A percentile compares a stretch with the other conserved stretches of the same genome.
phyloP scores from a whole-genome alignment of 1,140 invertebrate species.

The Panagrolaimus sp. region DNA sequence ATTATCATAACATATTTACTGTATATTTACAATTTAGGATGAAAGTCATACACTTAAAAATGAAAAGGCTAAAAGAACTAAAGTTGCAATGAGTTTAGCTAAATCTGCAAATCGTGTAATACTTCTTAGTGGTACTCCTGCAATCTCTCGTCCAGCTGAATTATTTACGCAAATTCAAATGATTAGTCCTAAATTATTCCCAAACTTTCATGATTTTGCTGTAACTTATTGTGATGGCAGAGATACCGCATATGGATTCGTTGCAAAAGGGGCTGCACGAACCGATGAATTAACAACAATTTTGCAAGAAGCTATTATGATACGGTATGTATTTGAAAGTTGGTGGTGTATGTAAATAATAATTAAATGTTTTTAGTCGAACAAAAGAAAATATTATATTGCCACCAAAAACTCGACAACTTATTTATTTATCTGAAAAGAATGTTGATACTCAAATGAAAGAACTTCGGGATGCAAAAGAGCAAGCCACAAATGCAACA shows the following conservation, averaged over 20 bases:
- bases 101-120: conserved; percentile 68
- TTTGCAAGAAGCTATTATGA: conserved; percentile 66
- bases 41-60: conserved; percentile 38
- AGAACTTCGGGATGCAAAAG: conserved; percentile 41
- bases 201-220: conserved; percentile 64
- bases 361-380: conserved; percentile 65
- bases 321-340: conserved; percentile 55
- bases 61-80: conserved; percentile 45
- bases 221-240: conserved; percentile 78
- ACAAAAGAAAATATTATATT: conserved; percentile 76
- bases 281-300: conserved; percentile 60
- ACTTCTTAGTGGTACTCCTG: conserved; percentile 85
- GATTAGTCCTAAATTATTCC: conserved; percentile 61
- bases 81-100: conserved; percentile 45
- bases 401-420: conserved; percentile 79
- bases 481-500: conserved; percentile 34
- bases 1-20: conserved; percentile 21
- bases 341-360: conserved; percentile 65
- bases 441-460: conserved; percentile 49
- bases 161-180: conserved; percentile 76
- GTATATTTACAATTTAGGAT: conserved; percentile 47
- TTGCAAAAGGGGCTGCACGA: conserved; percentile 61
- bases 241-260: conserved; percentile 44
- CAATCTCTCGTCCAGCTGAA: conserved; percentile 80
- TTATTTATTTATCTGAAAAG: conserved; percentile 69